Evolutionary conservation across 2,888 invertebrate species (phyloP), one percentile per base, ranked within the genome.

Genomic region (Agrenia bidenticulata): DNA sequence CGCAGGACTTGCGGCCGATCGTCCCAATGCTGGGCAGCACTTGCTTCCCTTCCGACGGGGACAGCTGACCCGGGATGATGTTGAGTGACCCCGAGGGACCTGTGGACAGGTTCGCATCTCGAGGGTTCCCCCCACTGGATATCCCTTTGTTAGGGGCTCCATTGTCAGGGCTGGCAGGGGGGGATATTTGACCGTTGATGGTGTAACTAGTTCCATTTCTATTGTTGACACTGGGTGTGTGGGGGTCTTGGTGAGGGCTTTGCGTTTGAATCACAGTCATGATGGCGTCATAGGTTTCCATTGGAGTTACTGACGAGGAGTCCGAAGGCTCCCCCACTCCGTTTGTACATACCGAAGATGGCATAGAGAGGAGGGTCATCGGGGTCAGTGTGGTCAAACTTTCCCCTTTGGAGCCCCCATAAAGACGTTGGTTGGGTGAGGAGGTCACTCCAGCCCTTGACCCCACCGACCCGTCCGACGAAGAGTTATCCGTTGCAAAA

Each of bases 101-200:
- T 32, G 32, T 32, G 4, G 32, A 32, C 11, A 11, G 32, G 32
- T 32, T 32, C 5, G 11, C 32, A 32, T 7, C 5, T n/a, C n/a
- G n/a, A n/a, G n/a, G n/a, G 4, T 11, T 11, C 11, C 32, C 5
- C 5, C 32, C 32, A 4, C 4, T 32, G 32, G 32, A 32, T 7
- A 32, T 32, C 32, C 32, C 32, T 32, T 32, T 32, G n/a, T 45
- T 45, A 9, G 15, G 45, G 15, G 5, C 15, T 9, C 45, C 15
- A 54, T 62, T 56, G 32, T 68, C 64, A 13, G 82, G 81, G 65
- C 81, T 81, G 24, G 80, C 80, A 2, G 82, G 81, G 2, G 77
- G 77, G 1, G 82, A 82, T 72, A 82, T 80, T 69, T 78, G 78
- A 17, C 78, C 78, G 64, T 77, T 77, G 60, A 66, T 73, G 26